Percentiles rank a stretch among this genome's conserved stretches.
phyloP scores from a whole-genome alignment of 2,113 vertebrate species.

The Marmota monax region DNA sequence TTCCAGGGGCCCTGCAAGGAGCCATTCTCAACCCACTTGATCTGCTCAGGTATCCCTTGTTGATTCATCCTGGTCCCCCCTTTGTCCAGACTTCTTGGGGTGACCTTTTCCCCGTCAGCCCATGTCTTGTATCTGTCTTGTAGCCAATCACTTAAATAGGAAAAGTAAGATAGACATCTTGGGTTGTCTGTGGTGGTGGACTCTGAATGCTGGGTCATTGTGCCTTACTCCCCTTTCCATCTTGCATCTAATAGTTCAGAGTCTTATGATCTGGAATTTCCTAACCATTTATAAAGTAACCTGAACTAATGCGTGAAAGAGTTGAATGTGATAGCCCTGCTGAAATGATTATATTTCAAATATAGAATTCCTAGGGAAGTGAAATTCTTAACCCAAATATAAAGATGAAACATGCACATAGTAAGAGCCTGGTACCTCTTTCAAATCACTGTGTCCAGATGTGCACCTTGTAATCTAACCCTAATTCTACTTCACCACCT shows the following conservation, averaged over 20 bases:
- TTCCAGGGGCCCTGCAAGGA: neutral
- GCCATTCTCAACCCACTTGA: neutral
- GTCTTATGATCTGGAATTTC: neutral
- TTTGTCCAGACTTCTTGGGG: neutral
- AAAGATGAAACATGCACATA: neutral
- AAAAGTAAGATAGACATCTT: neutral
- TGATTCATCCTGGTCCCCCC: neutral
- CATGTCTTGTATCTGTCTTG: neutral
- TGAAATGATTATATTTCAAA: slow-evolving; percentile 16
- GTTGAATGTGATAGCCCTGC: neutral
- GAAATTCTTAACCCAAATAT: neutral
- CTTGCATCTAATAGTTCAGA: neutral
- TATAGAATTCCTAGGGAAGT: neutral
- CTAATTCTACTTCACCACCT: neutral
- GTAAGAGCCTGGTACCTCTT: neutral
- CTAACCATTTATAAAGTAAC: neutral
- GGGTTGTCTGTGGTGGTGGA: neutral
- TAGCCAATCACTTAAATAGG: neutral
- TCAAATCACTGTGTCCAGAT: neutral
- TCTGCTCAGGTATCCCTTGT: neutral
- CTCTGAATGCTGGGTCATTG: neutral
- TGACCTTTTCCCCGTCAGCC: neutral
- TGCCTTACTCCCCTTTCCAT: neutral
- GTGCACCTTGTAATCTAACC: neutral
- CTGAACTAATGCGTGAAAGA: neutral